phyloP scores from a whole-genome alignment of 2,888 invertebrate genomes.

The Erynnis tages region DNA sequence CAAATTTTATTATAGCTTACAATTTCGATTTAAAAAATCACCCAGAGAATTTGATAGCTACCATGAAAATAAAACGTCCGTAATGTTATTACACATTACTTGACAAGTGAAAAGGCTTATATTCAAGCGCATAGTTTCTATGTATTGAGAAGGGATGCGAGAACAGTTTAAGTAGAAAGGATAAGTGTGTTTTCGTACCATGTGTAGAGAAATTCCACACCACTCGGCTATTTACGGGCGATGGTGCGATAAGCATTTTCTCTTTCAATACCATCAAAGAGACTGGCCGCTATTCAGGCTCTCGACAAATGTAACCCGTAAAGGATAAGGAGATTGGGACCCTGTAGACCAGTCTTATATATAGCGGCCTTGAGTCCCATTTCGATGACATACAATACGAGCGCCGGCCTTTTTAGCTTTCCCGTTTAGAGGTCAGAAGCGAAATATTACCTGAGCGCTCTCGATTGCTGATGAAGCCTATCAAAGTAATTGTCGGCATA shows the following conservation, averaged over 20 bases:
- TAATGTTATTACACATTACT: background rate
- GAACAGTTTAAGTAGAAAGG: conserved; percentile 75
- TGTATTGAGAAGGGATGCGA: conserved; percentile 61
- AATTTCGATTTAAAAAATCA: too few relatives aligned
- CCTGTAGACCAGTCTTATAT: conserved; percentile 50
- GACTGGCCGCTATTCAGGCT: conserved; percentile 71
- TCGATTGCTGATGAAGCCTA: conserved; percentile 62
- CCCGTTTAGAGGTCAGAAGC: conserved; percentile 27
- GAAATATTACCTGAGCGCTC: conserved; percentile 62
- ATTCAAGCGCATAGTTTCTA: conserved; percentile 58
- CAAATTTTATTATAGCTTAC: too few relatives aligned
- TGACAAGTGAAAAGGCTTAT: conserved; percentile 47
- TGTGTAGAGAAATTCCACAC: conserved; percentile 75
- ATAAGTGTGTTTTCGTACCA: conserved; percentile 74
- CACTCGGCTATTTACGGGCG: conserved; percentile 74
- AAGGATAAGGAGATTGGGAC: conserved; percentile 65
- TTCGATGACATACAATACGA: conserved; percentile 42
- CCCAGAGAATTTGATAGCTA: too few relatives aligned
- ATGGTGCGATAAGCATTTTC: conserved; percentile 78
- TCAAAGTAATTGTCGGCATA: conserved; percentile 73
- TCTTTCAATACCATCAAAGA: conserved; percentile 77
- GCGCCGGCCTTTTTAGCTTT: conserved; percentile 18
- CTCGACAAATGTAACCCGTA: conserved; percentile 67
- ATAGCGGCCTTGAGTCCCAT: conserved; percentile 49
- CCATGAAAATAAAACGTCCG: too few relatives aligned